A percentile compares a stretch with the other conserved stretches of the same genome.
Conservation (phyloP, 2,797 vertebrate genomes). For the Petrocephalus schoutedeni region DNA sequence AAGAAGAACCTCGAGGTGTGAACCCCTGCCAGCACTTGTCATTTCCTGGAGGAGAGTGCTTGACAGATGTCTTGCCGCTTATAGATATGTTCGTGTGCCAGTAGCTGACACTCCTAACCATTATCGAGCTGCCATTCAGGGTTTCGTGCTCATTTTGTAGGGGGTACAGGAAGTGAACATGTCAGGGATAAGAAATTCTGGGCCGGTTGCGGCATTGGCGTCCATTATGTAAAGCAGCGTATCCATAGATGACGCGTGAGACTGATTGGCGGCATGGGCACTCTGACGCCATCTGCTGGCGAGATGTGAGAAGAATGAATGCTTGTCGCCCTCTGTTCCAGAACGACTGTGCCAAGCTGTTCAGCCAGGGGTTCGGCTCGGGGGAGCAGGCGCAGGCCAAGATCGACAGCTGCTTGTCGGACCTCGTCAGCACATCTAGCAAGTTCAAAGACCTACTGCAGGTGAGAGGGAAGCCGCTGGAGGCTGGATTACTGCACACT, state of each 20-base stretch:
- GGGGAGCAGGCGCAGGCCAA: conserved; percentile 84
- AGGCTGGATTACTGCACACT: not conserved
- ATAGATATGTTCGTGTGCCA: not conserved
- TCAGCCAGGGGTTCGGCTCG: conserved; percentile 75
- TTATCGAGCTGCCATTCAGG: not conserved
- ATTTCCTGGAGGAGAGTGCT: not conserved
- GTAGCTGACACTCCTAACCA: not conserved
- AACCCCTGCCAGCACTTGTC: not conserved
- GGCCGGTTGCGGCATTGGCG: too few relatives aligned
- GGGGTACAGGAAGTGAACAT: not conserved
- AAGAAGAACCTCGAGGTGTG: conserved; percentile 92
- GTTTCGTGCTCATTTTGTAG: not conserved
- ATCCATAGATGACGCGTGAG: not conserved
- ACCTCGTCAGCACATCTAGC: conserved; percentile 83
- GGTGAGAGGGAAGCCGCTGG: conserved; percentile 56
- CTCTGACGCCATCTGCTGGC: not conserved
- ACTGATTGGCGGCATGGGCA: not conserved
- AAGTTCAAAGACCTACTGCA: conserved; percentile 94
- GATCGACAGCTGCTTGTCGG: conserved; percentile 91
- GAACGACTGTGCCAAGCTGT: conserved; percentile 90
- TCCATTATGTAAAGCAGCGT: not conserved
- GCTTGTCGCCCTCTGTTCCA: conserved; percentile 41
- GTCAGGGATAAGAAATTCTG: not conserved
- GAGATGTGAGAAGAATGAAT: not conserved
- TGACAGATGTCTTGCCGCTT: not conserved